These are phyloP conservation scores for Lasiommata megera DNA, from an alignment of 2,888 invertebrate species.

Conservation along the genomic window DNA sequence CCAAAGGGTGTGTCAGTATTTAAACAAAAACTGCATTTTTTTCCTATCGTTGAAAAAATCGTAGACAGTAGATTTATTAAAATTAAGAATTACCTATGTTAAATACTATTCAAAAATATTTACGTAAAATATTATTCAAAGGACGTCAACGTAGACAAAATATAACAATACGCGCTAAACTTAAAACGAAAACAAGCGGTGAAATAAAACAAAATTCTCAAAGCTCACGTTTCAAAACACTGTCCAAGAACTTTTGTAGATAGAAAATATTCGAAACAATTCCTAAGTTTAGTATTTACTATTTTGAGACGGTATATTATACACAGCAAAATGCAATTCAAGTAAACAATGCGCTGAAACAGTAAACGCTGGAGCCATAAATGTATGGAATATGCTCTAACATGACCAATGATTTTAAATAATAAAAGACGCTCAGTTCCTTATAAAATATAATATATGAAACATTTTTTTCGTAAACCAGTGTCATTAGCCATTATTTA, in stretches of 20 bases:
- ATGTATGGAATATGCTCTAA: conserved; percentile 37
- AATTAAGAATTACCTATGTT: no score
- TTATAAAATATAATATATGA: no score
- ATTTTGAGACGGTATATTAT: conserved; percentile 10
- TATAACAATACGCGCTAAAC: conserved; percentile 1
- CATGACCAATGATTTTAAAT: conserved; percentile 17
- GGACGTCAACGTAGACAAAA: background rate
- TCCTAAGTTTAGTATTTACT: conserved; percentile 7
- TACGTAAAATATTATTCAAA: background rate
- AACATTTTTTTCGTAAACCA: no score
- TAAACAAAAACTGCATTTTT: no score
- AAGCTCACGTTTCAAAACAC: conserved; percentile 7
- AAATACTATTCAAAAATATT: no score
- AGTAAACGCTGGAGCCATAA: conserved; percentile 19
- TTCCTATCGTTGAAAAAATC: no score
- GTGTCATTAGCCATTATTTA: no score
- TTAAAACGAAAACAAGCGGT: conserved; percentile 7
- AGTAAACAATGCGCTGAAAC: conserved; percentile 37
- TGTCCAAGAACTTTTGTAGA: conserved; percentile 10
- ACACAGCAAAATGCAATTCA: conserved; percentile 31
- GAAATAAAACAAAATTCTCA: conserved; percentile 2
- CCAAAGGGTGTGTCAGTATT: no score
- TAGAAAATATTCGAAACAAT: conserved; percentile 6
- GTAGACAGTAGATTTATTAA: no score
- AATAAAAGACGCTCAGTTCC: no score